Conservation (phyloP, 2,888 invertebrate genomes). For the Tipula lateralis region DNA sequence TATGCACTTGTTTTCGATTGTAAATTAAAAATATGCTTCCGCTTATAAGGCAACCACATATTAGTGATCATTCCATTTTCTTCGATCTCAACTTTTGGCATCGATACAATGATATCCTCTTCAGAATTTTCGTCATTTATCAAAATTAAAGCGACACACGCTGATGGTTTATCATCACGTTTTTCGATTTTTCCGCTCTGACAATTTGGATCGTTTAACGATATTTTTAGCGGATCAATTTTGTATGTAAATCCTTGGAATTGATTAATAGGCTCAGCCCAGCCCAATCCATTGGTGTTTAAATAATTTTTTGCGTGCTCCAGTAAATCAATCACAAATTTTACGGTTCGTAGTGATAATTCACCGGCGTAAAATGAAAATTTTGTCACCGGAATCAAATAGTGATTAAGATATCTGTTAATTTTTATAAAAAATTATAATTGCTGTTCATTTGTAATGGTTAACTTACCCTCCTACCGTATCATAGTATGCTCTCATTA, state of each 20-base stretch:
- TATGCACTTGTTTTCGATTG: constrained; percentile 41
- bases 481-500: constrained; percentile 44
- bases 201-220: neutral
- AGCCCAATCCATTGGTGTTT: constrained; percentile 48
- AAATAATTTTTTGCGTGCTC: constrained; percentile 41
- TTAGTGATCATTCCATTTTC: constrained; percentile 39
- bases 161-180: constrained; percentile 36
- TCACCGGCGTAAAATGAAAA: constrained; percentile 46
- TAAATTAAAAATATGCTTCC: constrained; percentile 43
- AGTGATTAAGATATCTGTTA: constrained; percentile 42
- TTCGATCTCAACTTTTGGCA: constrained; percentile 43
- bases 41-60: constrained; percentile 45
- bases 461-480: constrained; percentile 43
- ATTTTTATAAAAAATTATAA: too few relatives aligned
- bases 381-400: constrained; percentile 43
- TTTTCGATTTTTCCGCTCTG: neutral
- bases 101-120: constrained; percentile 42
- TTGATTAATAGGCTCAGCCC: constrained; percentile 40
- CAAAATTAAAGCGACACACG: constrained; percentile 42
- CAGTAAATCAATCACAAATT: constrained; percentile 40
- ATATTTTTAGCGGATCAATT: constrained; percentile 39
- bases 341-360: constrained; percentile 39
- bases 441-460: too few relatives aligned
- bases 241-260: constrained; percentile 37
- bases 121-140: constrained; percentile 36